A percentile compares a stretch with the other conserved stretches of the same genome.
phyloP scores from a whole-genome alignment of 1,140 invertebrate genomes.

The Musca vetustissima region DNA sequence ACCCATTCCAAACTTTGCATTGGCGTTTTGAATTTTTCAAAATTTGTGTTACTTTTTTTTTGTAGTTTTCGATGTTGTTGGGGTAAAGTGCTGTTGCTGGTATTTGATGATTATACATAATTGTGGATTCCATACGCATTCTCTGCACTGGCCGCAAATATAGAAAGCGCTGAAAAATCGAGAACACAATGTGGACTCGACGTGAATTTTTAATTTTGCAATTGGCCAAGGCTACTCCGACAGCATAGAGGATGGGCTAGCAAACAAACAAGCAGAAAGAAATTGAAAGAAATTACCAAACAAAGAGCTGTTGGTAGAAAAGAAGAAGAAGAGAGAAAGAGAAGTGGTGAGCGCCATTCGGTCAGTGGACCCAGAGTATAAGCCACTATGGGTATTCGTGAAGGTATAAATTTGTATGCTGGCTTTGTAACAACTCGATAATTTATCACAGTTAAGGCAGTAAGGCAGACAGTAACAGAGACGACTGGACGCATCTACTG shows the following conservation, averaged over 20 bases:
- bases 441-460: slow-evolving; percentile 14
- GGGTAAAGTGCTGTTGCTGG: too few species aligned
- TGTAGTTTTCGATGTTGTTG: too few species aligned
- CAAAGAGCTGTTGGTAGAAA: not conserved
- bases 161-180: slow-evolving; percentile 18
- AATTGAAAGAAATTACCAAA: not conserved
- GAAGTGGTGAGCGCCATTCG: not conserved
- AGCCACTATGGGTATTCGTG: not conserved
- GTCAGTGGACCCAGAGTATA: not conserved
- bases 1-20: too few species aligned
- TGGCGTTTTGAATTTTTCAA: too few species aligned
- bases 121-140: slow-evolving; percentile 18
- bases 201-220: slow-evolving; percentile 22
- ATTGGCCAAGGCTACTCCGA: slow-evolving; percentile 13
- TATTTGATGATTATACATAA: slow-evolving; percentile 19
- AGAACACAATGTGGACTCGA: slow-evolving; percentile 21
- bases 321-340: not conserved
- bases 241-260: not conserved
- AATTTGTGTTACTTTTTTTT: too few species aligned
- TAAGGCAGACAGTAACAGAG: slow-evolving; percentile 1
- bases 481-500: too few species aligned
- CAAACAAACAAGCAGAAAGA: slow-evolving; percentile 1
- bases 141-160: slow-evolving; percentile 22
- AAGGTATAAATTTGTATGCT: slow-evolving; percentile 13
- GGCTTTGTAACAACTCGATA: slow-evolving; percentile 10